Evolutionary conservation across 2,797 vertebrate genomes (phyloP).

Genomic region (Pangasius larnaudii): DNA sequence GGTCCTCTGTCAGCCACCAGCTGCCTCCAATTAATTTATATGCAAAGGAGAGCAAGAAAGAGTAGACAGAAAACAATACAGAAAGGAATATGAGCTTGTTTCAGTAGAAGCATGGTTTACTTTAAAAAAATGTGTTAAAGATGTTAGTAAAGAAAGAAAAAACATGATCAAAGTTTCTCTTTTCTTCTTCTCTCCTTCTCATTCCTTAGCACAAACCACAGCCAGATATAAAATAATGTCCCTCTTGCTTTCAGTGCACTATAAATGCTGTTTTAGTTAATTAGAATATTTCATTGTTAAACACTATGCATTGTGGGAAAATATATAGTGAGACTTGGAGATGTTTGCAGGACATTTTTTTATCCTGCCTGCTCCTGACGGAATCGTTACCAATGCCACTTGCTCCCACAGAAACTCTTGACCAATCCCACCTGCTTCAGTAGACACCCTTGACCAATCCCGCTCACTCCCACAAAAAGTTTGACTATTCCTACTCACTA

Average conservation of each 20-base stretch:
- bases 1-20: slow-evolving; percentile 46
- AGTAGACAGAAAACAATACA: background rate
- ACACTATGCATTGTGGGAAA: background rate
- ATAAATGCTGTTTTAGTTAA: background rate
- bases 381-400: background rate
- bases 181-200: background rate
- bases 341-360: background rate
- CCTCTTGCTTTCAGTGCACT: background rate
- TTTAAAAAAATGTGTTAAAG: background rate
- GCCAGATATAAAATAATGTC: background rate
- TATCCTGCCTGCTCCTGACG: background rate
- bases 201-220: background rate
- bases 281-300: background rate
- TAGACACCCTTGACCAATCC: background rate
- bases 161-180: background rate
- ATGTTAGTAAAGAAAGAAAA: background rate
- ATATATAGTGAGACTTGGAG: background rate
- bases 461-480: background rate
- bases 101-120: background rate
- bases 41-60: background rate
- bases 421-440: background rate
- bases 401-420: background rate
- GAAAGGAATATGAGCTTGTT: background rate
- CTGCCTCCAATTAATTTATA: slow-evolving; percentile 45
- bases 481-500: background rate